Conservation (phyloP, 2,113 vertebrate genomes). For the Pseudorectes ferrugineus region DNA sequence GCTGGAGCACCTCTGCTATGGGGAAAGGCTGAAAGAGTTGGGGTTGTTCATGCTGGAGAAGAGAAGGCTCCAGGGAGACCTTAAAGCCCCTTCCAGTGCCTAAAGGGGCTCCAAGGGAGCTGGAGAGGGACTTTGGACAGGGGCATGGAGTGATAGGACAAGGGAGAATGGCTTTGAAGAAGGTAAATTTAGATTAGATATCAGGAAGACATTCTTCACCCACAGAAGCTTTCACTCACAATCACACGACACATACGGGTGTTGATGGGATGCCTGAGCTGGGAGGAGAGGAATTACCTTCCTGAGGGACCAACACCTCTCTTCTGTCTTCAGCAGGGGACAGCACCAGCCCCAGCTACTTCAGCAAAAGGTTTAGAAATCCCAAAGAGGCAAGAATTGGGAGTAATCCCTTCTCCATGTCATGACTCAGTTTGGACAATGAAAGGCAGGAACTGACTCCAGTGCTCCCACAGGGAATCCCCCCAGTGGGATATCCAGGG, state of each 20-base stretch:
- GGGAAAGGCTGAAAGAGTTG: background rate
- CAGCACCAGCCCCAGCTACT: background rate
- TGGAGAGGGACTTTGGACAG: background rate
- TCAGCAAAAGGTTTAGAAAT: background rate
- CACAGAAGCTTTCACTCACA: background rate
- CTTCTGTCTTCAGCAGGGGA: background rate
- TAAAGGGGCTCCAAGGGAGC: background rate
- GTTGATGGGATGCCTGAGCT: background rate
- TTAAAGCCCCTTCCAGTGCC: background rate
- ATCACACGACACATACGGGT: accelerated
- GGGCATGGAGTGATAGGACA: background rate
- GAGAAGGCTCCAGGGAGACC: background rate
- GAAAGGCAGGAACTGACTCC: background rate
- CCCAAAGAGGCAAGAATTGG: background rate
- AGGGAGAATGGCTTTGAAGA: background rate
- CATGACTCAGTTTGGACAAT: background rate
- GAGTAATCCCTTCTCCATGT: background rate
- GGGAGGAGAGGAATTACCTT: background rate
- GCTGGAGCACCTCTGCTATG: background rate
- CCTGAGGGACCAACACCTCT: background rate
- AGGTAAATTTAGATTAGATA: background rate
- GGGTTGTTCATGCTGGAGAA: background rate
- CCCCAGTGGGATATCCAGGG: background rate
- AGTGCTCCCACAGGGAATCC: background rate
- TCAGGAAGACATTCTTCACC: background rate